These are phyloP conservation scores for Parapristionchus giblindavisi DNA, from an alignment of 2,888 invertebrate genomes.

Conservation along the genomic window DNA sequence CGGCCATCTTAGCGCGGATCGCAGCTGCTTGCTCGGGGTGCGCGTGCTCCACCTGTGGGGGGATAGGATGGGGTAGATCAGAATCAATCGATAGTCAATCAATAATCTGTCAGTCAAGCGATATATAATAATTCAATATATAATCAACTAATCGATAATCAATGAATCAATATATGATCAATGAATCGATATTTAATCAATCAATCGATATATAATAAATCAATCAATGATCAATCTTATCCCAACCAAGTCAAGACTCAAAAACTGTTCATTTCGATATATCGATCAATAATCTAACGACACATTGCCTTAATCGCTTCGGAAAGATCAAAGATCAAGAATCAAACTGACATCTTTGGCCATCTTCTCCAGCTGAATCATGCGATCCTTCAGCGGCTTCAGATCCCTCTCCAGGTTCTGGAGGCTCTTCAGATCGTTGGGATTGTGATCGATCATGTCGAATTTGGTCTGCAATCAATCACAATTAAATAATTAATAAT, in stretches of 20 bases:
- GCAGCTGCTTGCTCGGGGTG: slow-evolving; percentile 89
- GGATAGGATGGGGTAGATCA: too few relatives aligned
- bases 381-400: slow-evolving; percentile 85
- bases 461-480: slow-evolving; percentile 82
- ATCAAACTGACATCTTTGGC: slow-evolving; percentile 79
- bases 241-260: too few relatives aligned
- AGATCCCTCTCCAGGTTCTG: slow-evolving; percentile 86
- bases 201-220: too few relatives aligned
- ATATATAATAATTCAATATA: slow-evolving; percentile 72
- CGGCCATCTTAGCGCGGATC: slow-evolving; percentile 84
- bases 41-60: slow-evolving; percentile 75
- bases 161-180: too few relatives aligned
- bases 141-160: neutral
- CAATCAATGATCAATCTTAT: too few relatives aligned
- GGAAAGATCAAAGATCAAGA: too few relatives aligned
- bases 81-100: too few relatives aligned
- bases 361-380: slow-evolving; percentile 83
- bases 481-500: too few relatives aligned
- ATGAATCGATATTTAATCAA: too few relatives aligned
- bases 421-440: slow-evolving; percentile 64
- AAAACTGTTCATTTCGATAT: too few relatives aligned
- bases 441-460: slow-evolving; percentile 80
- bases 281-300: too few relatives aligned
- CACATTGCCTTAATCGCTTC: neutral
- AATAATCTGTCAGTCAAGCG: too few relatives aligned